These are phyloP conservation scores for Galerucella calmariensis DNA, from an alignment of 2,888 invertebrate genomes.

Conservation along the genomic window DNA sequence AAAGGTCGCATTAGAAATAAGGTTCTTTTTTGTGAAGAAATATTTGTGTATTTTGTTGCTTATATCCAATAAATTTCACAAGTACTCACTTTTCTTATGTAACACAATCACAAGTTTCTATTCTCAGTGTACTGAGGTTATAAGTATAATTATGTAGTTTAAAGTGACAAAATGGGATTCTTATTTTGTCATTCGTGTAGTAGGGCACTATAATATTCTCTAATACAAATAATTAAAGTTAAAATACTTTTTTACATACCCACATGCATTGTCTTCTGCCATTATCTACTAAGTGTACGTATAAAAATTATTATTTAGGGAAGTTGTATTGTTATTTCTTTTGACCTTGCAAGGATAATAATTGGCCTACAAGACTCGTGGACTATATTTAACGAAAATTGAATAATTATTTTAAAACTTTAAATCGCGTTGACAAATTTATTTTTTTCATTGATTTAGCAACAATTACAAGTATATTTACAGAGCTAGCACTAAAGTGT, in stretches of 20 bases:
- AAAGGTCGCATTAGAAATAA: too few species aligned
- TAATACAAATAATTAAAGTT: background rate
- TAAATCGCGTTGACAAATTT: conserved; percentile 3
- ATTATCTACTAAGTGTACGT: conserved; percentile 17
- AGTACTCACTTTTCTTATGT: background rate
- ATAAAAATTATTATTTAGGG: conserved; percentile 20
- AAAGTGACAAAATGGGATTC: background rate
- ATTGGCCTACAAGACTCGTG: conserved; percentile 16
- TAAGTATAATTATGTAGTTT: background rate
- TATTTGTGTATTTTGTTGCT: too few species aligned
- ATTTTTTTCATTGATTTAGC: conserved; percentile 2
- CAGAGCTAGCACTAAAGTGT: background rate
- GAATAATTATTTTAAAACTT: conserved; percentile 9
- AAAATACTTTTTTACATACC: conserved; percentile 20
- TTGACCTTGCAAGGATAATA: conserved; percentile 25
- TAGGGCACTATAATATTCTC: background rate
- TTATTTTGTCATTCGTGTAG: background rate
- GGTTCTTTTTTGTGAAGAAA: too few species aligned
- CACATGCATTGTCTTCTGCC: conserved; percentile 8
- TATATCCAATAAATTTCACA: background rate
- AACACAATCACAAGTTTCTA: background rate
- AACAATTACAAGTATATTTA: background rate
- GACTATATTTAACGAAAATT: conserved; percentile 8
- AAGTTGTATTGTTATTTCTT: conserved; percentile 19
- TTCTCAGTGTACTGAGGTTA: background rate